Evolutionary conservation across 2,113 vertebrate genomes (phyloP).

Genomic region (Suricata suricatta): DNA sequence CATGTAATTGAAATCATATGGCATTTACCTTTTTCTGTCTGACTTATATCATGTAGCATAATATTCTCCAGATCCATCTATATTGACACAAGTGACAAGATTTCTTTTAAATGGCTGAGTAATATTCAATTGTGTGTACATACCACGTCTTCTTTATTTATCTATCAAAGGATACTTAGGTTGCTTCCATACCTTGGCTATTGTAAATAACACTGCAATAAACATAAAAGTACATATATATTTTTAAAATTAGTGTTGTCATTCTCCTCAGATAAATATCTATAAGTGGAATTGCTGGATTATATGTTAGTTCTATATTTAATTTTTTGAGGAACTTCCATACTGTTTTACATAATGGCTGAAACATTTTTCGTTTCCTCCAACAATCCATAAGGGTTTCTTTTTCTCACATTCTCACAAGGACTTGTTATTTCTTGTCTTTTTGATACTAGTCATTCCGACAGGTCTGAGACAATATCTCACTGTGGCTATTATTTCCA

Average conservation of each 20-base stretch:
- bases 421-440: background rate
- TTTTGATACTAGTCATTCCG: background rate
- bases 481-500: background rate
- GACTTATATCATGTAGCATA: background rate
- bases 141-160: background rate
- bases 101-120: background rate
- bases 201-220: background rate
- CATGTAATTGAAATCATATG: background rate
- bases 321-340: background rate
- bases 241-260: background rate
- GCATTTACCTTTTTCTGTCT: background rate
- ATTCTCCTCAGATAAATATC: background rate
- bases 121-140: background rate
- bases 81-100: background rate
- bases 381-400: background rate
- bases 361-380: background rate
- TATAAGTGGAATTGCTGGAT: background rate
- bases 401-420: background rate
- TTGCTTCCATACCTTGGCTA: background rate
- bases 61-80: background rate
- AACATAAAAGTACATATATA: background rate
- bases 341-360: background rate
- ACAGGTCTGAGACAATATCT: background rate
- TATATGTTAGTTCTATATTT: background rate
- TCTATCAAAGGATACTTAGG: background rate